These are phyloP conservation scores for Nyctereutes procyonoides DNA, from an alignment of 2,113 vertebrate species.

Conservation along the genomic window DNA sequence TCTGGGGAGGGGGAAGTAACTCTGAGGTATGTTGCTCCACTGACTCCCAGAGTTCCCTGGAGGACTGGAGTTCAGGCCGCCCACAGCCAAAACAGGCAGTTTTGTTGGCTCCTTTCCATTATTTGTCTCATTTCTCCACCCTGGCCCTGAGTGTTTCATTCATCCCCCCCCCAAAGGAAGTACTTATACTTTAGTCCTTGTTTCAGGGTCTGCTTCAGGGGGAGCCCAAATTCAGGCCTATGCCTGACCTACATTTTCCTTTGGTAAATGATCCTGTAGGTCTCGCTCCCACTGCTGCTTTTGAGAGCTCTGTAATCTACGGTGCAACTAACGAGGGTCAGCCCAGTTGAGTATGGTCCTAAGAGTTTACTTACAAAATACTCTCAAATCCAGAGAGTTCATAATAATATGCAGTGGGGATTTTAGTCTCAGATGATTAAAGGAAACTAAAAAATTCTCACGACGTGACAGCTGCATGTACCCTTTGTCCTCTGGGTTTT, in stretches of 20 bases:
- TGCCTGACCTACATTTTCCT: constrained; percentile 10
- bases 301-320: constrained; percentile 27
- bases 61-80: constrained; percentile 19
- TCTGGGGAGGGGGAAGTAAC: not conserved
- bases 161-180: not conserved
- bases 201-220: not conserved
- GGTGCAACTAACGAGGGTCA: not conserved
- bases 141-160: not conserved
- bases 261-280: constrained; percentile 21
- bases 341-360: not conserved
- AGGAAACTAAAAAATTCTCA: constrained; percentile 54
- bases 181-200: not conserved
- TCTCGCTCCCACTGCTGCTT: not conserved
- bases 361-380: constrained; percentile 37
- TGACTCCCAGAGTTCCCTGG: not conserved
- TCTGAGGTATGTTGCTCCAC: not conserved
- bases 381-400: constrained; percentile 18
- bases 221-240: constrained; percentile 31
- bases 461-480: constrained; percentile 40
- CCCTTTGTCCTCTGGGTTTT: constrained; percentile 57
- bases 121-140: not conserved
- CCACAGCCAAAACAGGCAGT: not conserved
- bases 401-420: constrained; percentile 24
- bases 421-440: constrained; percentile 49
- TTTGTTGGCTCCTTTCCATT: not conserved